Evolutionary conservation across 2,113 vertebrate species (phyloP).

Genomic region (Cololabis saira): DNA sequence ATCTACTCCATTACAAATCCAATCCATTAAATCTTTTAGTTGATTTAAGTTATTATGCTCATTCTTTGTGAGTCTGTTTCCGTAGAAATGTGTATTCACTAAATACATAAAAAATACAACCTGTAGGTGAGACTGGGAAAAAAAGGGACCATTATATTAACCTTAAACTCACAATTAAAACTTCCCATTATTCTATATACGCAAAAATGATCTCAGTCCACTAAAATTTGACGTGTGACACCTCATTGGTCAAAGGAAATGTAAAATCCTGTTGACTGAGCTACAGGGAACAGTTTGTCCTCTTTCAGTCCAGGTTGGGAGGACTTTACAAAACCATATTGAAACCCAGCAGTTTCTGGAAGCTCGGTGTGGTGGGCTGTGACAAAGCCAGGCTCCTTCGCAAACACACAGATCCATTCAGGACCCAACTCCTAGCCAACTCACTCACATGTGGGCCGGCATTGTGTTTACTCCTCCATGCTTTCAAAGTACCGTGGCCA

Average conservation of each 20-base stretch:
- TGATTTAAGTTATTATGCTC: no score
- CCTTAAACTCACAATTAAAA: not conserved
- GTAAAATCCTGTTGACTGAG: not conserved
- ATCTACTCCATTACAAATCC: no score
- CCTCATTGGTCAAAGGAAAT: not conserved
- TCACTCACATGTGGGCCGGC: conserved; percentile 55
- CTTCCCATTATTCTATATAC: not conserved
- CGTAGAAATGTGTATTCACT: no score
- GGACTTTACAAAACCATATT: conserved; percentile 55
- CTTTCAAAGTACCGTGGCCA: conserved; percentile 62
- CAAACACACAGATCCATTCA: conserved; percentile 58
- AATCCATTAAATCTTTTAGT: no score
- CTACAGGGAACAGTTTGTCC: conserved; percentile 26
- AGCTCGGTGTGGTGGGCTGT: conserved; percentile 43
- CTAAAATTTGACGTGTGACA: not conserved
- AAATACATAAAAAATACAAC: no score
- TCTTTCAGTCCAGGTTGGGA: conserved; percentile 16
- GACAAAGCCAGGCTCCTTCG: conserved; percentile 64
- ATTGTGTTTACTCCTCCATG: conserved; percentile 63
- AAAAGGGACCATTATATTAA: not conserved
- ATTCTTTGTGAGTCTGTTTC: no score
- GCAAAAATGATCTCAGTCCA: not conserved
- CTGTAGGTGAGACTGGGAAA: not conserved
- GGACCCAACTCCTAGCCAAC: conserved; percentile 51
- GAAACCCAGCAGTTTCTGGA: conserved; percentile 63